Conservation (phyloP, 53 echinoderm and acorn worm genomes). For the Crossaster papposus region DNA sequence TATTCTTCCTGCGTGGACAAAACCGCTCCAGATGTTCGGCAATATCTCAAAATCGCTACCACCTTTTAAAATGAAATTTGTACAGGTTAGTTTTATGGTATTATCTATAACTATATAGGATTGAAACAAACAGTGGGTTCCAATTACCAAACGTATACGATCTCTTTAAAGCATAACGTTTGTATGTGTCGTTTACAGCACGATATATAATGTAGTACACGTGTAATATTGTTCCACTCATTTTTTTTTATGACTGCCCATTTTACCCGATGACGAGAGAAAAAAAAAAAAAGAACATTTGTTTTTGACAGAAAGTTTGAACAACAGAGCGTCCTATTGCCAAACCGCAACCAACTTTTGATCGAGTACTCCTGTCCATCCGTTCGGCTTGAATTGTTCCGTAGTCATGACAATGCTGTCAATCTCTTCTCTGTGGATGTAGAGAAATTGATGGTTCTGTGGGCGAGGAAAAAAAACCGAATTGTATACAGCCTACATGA, state of each 20-base stretch:
- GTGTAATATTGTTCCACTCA: background rate
- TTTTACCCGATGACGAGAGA: background rate
- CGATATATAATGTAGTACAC: no score
- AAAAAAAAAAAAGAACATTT: background rate
- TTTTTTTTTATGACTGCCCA: background rate
- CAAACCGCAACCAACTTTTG: conserved; percentile 33
- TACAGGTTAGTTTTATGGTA: no score
- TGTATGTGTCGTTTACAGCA: no score
- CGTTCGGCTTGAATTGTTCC: conserved; percentile 22
- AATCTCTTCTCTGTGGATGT: background rate
- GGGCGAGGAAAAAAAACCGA: background rate
- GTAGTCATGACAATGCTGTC: conserved; percentile 32
- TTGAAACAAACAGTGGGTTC: no score
- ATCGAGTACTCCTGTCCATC: background rate
- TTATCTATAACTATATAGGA: no score
- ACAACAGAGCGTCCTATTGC: background rate
- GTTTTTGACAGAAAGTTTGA: background rate
- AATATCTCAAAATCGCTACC: no score
- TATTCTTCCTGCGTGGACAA: no score
- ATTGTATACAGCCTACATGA: background rate
- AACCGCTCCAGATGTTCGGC: no score
- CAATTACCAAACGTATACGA: no score
- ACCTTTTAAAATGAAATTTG: no score
- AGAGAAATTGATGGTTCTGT: background rate
- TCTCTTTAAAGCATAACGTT: no score